Evolutionary conservation across 2,888 invertebrate species (phyloP), one percentile per base, ranked within the genome.

Genomic region (Chloroclystis v-ata): DNA sequence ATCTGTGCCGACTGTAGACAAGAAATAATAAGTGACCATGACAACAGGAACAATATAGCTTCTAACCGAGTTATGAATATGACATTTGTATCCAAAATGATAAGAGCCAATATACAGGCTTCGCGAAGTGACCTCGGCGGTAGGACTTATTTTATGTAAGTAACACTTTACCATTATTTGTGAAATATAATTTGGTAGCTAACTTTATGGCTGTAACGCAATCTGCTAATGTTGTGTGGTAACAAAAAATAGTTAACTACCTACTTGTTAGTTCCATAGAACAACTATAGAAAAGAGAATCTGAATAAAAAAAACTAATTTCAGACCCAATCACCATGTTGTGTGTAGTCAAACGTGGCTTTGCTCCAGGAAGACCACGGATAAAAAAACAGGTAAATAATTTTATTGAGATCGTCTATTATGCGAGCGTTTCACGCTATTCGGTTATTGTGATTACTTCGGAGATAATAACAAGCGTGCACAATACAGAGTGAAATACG

Each of bases 1-100:
- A 74, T 92, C 92, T 57, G 90, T 90, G 37, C 90, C 84, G 56
- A 92, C 92, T 92, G 86, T 16, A 26, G 89, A 30, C 10, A 8
- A 37, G 32, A 40, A 20, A 20, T 20, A 20, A 20, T 2, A 20
- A 20, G 20, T 2, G 20, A 20, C n/a, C n/a, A n/a, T n/a, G n/a
- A n/a, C n/a, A n/a, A n/a, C n/a, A n/a, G n/a, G n/a, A n/a, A n/a
- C n/a, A n/a, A n/a, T n/a, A n/a, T n/a, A n/a, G n/a, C n/a, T n/a
- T n/a, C n/a, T n/a, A n/a, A n/a, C n/a, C n/a, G n/a, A n/a, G n/a
- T n/a, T n/a, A n/a, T n/a, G n/a, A n/a, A n/a, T n/a, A n/a, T n/a
- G n/a, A n/a, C n/a, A n/a, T n/a, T n/a, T n/a, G n/a, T n/a, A n/a
- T n/a, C n/a, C n/a, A n/a, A n/a, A n/a, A n/a, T n/a, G n/a, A n/a